These are phyloP conservation scores for Macrophya alboannulata DNA, from an alignment of 2,888 invertebrate species.

Conservation along the genomic window DNA sequence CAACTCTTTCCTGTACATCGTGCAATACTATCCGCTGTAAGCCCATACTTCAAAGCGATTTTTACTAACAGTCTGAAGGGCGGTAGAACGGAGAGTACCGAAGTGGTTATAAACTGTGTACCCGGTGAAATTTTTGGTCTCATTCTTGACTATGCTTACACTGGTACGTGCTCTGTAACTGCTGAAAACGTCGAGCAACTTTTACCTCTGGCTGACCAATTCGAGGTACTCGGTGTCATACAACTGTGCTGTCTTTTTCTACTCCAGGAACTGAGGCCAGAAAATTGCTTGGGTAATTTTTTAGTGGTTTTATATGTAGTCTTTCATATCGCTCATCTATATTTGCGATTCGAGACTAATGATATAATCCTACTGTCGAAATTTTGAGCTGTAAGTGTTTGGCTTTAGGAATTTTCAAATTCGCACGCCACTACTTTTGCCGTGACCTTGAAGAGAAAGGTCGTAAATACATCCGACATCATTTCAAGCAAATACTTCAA, in stretches of 20 bases:
- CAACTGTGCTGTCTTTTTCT: slow-evolving; percentile 87
- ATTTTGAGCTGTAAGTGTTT: background rate
- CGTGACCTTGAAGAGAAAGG: slow-evolving; percentile 85
- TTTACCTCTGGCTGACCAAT: slow-evolving; percentile 87
- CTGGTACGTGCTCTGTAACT: slow-evolving; percentile 85
- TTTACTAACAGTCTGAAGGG: slow-evolving; percentile 87
- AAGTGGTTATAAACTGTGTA: slow-evolving; percentile 83
- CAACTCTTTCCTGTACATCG: slow-evolving; percentile 86
- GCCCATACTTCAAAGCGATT: slow-evolving; percentile 88
- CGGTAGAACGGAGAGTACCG: slow-evolving; percentile 83
- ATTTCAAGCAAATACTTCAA: slow-evolving; percentile 84
- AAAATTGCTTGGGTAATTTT: slow-evolving; percentile 84
- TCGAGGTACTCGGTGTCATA: slow-evolving; percentile 88
- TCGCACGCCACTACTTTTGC: slow-evolving; percentile 88
- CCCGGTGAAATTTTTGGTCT: slow-evolving; percentile 84
- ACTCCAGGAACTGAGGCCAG: slow-evolving; percentile 84
- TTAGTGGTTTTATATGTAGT: background rate
- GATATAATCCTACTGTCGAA: background rate
- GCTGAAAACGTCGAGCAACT: slow-evolving; percentile 87
- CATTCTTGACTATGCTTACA: slow-evolving; percentile 90
- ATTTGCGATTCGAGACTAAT: no score
- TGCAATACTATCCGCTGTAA: slow-evolving; percentile 87
- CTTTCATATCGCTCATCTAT: background rate
- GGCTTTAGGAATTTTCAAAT: slow-evolving; percentile 83
- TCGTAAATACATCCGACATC: slow-evolving; percentile 82